Evolutionary conservation across 2,888 invertebrate genomes (phyloP), one percentile per base, ranked within the genome.

Genomic region (Epistrophella euchroma): DNA sequence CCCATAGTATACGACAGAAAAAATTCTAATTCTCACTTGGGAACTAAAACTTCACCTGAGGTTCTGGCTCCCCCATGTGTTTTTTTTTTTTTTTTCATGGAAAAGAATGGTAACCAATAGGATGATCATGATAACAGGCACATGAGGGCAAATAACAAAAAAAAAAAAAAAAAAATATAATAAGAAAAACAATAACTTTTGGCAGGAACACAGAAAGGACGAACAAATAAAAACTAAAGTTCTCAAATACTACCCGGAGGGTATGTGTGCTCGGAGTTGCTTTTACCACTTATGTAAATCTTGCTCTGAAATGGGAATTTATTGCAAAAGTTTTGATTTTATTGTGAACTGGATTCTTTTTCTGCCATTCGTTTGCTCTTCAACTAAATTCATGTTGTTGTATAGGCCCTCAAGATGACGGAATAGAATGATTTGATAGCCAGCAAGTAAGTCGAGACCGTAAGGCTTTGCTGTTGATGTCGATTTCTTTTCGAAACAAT

Each of bases 321-420:
- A 86, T 86, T 86, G 82, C 82, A 56, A 86, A 86, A 86, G 82
- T 86, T 85, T 86, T 77, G 82, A 82, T 86, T 86, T 86, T 77
- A 82, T 78, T 86, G 86, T 86, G 81, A 86, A 86, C 82, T 82
- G 71, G 35, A 81, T 58, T 71, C 64, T 28, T 68, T 66, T 68
- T 47, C 11, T 70, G 52, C 13, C 45, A 55, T 60, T 72, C 50
- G 45, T 37, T 47, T 60, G 45, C 70, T 50, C 71, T 71, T 82
- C 71, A 62, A 70, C 66, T 52, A 68, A 78, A 55, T 60, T 62
- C 28, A 66, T 79, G 79, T 52, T 80, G 66, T 64, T 81, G 47
- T 35, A 37, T 37, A 68, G 75, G 47, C 22, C 64, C 50, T 70
- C n/a, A 22, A 73, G 68, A 79, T 74, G 78, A 81, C 56, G 68